Evolutionary conservation across 2,113 vertebrate genomes (phyloP).

Genomic region (Notothenia rossii): DNA sequence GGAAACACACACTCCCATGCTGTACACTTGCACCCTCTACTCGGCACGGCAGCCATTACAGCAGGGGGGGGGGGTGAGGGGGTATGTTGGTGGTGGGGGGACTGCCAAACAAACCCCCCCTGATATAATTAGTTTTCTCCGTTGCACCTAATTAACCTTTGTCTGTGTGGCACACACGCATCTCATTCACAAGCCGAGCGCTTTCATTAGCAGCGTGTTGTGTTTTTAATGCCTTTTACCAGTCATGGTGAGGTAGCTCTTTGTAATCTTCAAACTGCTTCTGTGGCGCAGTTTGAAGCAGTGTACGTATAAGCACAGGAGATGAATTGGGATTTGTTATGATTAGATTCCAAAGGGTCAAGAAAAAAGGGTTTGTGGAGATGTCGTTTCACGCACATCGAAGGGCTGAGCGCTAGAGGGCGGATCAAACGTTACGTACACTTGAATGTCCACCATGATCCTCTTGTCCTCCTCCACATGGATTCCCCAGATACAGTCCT

Average conservation of each 20-base stretch:
- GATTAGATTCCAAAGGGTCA: slow-evolving; percentile 30
- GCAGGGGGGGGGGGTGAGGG: background rate
- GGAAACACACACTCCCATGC: slow-evolving; percentile 62
- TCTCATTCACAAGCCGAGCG: slow-evolving; percentile 70
- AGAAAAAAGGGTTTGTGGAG: background rate
- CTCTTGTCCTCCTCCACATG: slow-evolving; percentile 98
- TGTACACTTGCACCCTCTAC: slow-evolving; percentile 38
- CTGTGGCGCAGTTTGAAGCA: slow-evolving; percentile 16
- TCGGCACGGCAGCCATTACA: slow-evolving; percentile 64
- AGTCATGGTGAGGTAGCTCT: slow-evolving; percentile 53
- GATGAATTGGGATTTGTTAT: slow-evolving; percentile 32
- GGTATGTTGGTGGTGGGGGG: background rate
- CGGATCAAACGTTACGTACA: slow-evolving; percentile 78
- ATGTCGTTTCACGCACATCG: slow-evolving; percentile 5
- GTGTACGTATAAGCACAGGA: background rate
- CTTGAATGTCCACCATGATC: slow-evolving; percentile 94
- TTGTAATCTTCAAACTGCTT: slow-evolving; percentile 43
- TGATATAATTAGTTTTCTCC: slow-evolving; percentile 70
- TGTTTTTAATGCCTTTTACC: slow-evolving; percentile 51
- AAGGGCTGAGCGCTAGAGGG: background rate
- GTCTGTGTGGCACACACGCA: slow-evolving; percentile 60
- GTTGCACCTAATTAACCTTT: slow-evolving; percentile 81
- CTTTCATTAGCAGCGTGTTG: slow-evolving; percentile 57
- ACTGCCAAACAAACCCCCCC: slow-evolving; percentile 44
- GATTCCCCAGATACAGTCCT: slow-evolving; percentile 99